These are phyloP conservation scores for Cavia porcellus DNA, from an alignment of 2,113 vertebrate species.

Conservation along the genomic window DNA sequence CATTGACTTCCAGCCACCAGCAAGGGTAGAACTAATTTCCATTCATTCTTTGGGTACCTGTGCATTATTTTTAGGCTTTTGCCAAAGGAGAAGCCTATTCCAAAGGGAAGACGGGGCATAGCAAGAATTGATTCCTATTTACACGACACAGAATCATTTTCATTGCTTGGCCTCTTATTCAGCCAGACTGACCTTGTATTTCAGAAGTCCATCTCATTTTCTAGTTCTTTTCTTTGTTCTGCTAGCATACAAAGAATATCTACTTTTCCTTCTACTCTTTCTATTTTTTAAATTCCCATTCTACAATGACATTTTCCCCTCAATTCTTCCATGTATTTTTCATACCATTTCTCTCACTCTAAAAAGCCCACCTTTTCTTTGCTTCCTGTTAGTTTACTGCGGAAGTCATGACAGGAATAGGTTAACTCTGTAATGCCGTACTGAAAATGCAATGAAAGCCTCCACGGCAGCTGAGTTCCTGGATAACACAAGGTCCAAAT, in stretches of 20 bases:
- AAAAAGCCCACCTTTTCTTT: neutral
- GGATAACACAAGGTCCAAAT: neutral
- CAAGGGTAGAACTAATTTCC: neutral
- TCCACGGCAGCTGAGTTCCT: neutral
- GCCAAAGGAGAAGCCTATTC: neutral
- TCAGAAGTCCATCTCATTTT: neutral
- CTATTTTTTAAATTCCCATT: conserved; percentile 46
- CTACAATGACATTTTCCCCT: conserved; percentile 47
- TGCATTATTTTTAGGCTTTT: neutral
- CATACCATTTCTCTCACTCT: neutral
- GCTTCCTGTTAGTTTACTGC: conserved; percentile 66
- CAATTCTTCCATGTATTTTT: neutral
- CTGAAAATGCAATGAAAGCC: conserved; percentile 60
- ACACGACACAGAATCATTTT: neutral
- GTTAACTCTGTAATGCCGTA: conserved; percentile 38
- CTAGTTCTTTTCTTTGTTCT: conserved; percentile 5
- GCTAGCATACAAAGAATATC: neutral
- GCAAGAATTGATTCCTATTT: neutral
- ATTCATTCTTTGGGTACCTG: neutral
- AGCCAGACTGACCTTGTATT: neutral
- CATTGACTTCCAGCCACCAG: neutral
- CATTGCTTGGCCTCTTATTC: neutral
- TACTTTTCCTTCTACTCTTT: conserved; percentile 55
- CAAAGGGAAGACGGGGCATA: neutral
- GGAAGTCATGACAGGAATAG: conserved; percentile 69